Conservation (phyloP, 2,888 invertebrate species). For the Tachystola acroxantha region DNA sequence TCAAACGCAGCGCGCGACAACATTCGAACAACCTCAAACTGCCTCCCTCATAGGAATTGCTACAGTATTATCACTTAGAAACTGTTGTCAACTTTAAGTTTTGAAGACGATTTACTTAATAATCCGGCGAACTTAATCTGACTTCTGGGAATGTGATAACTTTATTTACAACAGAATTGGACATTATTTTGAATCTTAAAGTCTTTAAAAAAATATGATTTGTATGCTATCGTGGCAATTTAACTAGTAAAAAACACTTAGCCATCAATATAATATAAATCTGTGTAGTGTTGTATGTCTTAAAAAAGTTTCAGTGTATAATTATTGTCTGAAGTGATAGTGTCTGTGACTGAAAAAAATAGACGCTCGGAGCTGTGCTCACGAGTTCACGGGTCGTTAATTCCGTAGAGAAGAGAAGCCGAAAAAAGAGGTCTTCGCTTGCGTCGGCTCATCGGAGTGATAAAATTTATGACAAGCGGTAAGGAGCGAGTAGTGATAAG, state of each 20-base stretch:
- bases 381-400: conserved; percentile 71
- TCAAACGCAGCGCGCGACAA: conserved; percentile 55
- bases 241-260: conserved; percentile 1
- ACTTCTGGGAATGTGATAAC: conserved; percentile 34
- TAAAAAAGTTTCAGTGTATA: conserved; percentile 30
- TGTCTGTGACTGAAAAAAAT: conserved; percentile 61
- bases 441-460: conserved; percentile 68
- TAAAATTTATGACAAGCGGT: conserved; percentile 76
- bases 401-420: conserved; percentile 50
- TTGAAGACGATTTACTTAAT: conserved; percentile 16
- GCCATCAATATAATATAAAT: conserved; percentile 8
- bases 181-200: conserved; percentile 1
- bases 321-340: conserved; percentile 47
- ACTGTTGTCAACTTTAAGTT: conserved; percentile 32
- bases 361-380: conserved; percentile 50
- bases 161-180: conserved; percentile 22
- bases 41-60: conserved; percentile 58
- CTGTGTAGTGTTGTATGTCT: conserved; percentile 40
- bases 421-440: conserved; percentile 55
- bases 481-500: conserved; percentile 69
- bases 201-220: neutral
- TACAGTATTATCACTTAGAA: conserved; percentile 43
- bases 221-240: neutral
- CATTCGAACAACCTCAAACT: conserved; percentile 60
- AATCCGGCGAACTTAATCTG: conserved; percentile 21